Evolutionary conservation across 2,797 vertebrate genomes (phyloP).

Genomic region (Aldrovandia affinis): DNA sequence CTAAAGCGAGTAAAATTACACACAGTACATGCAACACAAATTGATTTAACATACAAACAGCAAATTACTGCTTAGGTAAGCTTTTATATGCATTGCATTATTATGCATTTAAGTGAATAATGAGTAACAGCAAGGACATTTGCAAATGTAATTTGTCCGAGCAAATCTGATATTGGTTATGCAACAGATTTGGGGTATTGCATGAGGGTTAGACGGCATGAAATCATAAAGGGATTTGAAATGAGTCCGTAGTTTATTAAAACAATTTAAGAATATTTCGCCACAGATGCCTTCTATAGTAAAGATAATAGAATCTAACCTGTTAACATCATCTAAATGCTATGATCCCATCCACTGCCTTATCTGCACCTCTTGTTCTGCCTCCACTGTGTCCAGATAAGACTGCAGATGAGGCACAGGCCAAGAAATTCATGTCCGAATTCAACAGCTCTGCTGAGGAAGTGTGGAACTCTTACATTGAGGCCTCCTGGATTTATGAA

Average conservation of each 20-base stretch:
- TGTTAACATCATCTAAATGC: background rate
- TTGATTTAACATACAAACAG: too few relatives aligned
- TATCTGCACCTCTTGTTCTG: background rate
- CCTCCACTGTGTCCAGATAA: slow-evolving; percentile 73
- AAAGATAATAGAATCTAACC: background rate
- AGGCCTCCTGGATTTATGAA: slow-evolving; percentile 93
- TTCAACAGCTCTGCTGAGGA: slow-evolving; percentile 83
- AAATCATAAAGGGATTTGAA: background rate
- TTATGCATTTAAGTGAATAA: background rate
- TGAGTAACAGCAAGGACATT: background rate
- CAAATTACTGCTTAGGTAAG: too few relatives aligned
- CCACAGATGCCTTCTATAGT: background rate
- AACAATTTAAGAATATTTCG: background rate
- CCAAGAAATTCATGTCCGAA: slow-evolving; percentile 74
- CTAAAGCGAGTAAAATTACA: too few relatives aligned
- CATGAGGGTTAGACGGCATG: background rate
- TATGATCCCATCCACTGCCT: background rate
- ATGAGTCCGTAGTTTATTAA: background rate
- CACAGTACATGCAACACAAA: too few relatives aligned
- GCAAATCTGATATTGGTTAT: too few relatives aligned
- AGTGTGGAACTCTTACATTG: slow-evolving; percentile 86
- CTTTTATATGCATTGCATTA: too few relatives aligned
- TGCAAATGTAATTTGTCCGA: background rate
- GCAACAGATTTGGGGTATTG: background rate
- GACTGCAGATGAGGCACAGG: slow-evolving; percentile 84